Base-by-base conservation (phyloP, 2,113 vertebrate genomes). In the Mirounga angustirostris region DNA sequence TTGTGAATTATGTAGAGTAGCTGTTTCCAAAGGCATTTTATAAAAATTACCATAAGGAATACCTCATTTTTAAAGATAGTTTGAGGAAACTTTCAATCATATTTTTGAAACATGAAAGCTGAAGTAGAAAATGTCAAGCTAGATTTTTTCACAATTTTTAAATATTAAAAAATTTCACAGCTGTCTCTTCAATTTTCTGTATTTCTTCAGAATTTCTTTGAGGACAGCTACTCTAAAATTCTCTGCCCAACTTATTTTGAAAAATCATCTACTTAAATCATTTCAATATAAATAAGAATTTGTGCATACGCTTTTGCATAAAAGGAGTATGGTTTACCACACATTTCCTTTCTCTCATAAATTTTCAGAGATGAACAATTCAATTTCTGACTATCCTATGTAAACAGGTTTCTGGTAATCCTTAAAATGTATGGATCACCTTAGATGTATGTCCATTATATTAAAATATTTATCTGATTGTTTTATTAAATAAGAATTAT, bases 401-500 rank as follows among this genome's bases (percentile, higher is more conserved):
- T 91, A 93, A 95, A 36, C 0, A 24, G 7, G 18, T 7, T 8
- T 79, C 54, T 87, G 0, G 0, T 0, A 92, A 91, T 94, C 9
- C n/a, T 89, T 1, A 0, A 80, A 76, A 43, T 24, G 24, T 89
- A 1, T 0, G 92, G n/a, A n/a, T 56, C 4, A 0, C 73, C 26
- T 91, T 91, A 83, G 26, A 81, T 93, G 3, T 78, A 40, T 69
- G 67, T 91, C 40, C 7, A 94, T 19, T 87, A 9, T 94, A 86
- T 54, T 76, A 90, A 97, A 76, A 19, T 93, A 94, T 93, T 94
- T 87, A 83, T 90, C 56, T 95, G 65, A 43, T 76, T 94, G 15
- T 97, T 97, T 63, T 24, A 61, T 76, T 97, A 85, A 30, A 46
- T 89, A 96, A 95, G 63, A 88, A 13, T 94, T 97, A 84, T 94